Base-by-base conservation (phyloP, 2,797 vertebrate species). In the Stomatorhinus walkeri region DNA sequence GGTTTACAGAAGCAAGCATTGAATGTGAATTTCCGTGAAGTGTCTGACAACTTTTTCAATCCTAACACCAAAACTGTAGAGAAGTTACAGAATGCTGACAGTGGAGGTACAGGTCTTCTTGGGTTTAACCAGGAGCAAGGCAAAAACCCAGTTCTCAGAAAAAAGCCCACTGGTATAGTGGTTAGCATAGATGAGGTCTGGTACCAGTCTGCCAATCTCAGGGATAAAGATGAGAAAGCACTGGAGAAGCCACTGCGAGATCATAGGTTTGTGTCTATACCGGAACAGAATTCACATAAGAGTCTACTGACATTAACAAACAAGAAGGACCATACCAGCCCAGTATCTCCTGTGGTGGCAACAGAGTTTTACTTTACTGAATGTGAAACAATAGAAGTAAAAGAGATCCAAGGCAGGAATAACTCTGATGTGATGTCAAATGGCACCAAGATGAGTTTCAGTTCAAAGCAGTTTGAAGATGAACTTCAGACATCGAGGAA, bases 381-480 rank as follows among this genome's bases (percentile, higher is more conserved):
- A 4, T n/a, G 1, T 32, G 88, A 87, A 3, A 46, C 87, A 87
- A 85, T 89, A 91, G 91, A 90, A 52, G 79, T 85, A 91, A 89
- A 90, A 89, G 89, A 88, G 79, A 89, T 59, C 89, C 89, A 89
- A 4, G 14, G 84, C 12, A 52, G 72, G 16, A 61, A 40, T 22
- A 91, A 92, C 90, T 46, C 90, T 2, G 89, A 92, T 88, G 90
- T 91, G 1, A 88, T 89, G 49, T 87, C 90, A 49, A 91, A 89
- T 85, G 90, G 28, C 87, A 86, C 87, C 89, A 88, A 90, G 89
- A 87, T 89, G 51, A 88, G 88, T 4, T 91, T 91, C 43, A 87
- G 87, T 51, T 72, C 91, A 51, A 89, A 91, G 90, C 90, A 14
- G 91, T 90, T 92, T 87, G 92, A 92, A 90, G 89, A 93, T 79